Percentiles rank a stretch among this genome's conserved stretches.
Conservation (phyloP, 2,113 vertebrate species). For the Emydocephalus ijimae region DNA sequence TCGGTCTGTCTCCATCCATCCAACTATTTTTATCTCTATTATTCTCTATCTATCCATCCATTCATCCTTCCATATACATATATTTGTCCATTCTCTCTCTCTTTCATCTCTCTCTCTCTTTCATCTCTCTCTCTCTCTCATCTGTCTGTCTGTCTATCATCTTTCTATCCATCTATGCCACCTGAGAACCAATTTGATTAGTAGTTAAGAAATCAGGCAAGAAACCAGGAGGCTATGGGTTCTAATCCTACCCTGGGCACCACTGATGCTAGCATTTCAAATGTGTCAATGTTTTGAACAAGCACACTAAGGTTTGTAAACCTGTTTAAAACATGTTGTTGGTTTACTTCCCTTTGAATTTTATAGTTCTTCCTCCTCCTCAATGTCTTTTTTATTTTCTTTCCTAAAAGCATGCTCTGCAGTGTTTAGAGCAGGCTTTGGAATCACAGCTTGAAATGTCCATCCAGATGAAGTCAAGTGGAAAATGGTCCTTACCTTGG, state of each 20-base stretch:
- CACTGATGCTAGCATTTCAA: slow-evolving; percentile 24
- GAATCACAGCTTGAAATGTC: slow-evolving; percentile 76
- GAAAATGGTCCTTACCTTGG: slow-evolving; percentile 74
- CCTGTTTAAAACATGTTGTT: slow-evolving; percentile 65
- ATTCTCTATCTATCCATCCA: neutral
- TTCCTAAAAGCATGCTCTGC: slow-evolving; percentile 53
- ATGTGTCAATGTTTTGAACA: neutral
- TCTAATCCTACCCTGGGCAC: neutral
- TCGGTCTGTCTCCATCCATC: too few relatives aligned
- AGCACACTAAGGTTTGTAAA: slow-evolving; percentile 43
- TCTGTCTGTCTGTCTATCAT: too few relatives aligned
- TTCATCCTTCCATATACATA: too few relatives aligned
- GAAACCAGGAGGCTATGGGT: neutral
- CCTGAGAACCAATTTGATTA: neutral
- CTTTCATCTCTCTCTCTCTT: too few relatives aligned
- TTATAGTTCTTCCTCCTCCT: slow-evolving; percentile 64
- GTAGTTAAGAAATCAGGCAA: neutral
- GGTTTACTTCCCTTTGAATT: slow-evolving; percentile 71
- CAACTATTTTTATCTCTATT: too few relatives aligned
- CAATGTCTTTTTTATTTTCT: neutral
- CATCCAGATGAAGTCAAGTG: slow-evolving; percentile 72
- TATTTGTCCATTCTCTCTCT: too few relatives aligned
- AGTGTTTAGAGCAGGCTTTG: slow-evolving; percentile 68
- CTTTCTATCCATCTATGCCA: too few relatives aligned
- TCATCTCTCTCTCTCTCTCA: too few relatives aligned